Conservation (phyloP, 2,888 invertebrate species). For the Lamellibrachia satsuma region DNA sequence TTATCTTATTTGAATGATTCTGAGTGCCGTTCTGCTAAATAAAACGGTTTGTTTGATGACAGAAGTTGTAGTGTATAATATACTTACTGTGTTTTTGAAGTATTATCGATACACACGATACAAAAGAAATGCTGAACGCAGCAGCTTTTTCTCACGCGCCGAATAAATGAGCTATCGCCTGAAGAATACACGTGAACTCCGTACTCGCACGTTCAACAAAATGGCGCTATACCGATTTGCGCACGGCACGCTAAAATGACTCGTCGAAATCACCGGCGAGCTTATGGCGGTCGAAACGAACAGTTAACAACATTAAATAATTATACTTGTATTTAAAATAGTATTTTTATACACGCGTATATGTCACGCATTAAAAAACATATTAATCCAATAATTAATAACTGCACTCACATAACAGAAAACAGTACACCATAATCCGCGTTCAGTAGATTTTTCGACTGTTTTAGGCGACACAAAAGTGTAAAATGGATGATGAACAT, state of each 20-base stretch:
- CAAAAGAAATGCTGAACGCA: not conserved
- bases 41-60: not conserved
- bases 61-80: not conserved
- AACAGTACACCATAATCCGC: too few relatives aligned
- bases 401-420: too few relatives aligned
- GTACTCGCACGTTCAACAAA: slow-evolving; percentile 2
- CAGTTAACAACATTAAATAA: not conserved
- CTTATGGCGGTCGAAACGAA: not conserved
- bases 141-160: not conserved
- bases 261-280: not conserved
- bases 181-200: not conserved
- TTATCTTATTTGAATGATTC: not conserved
- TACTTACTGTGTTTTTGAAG: not conserved
- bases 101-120: not conserved
- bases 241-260: slow-evolving; percentile 4
- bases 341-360: too few relatives aligned
- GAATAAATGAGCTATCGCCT: not conserved
- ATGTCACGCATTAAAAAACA: too few relatives aligned
- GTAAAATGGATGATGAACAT: too few relatives aligned
- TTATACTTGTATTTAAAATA: not conserved
- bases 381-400: too few relatives aligned
- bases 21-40: not conserved
- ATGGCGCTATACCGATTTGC: slow-evolving; percentile 1
- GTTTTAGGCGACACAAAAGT: too few relatives aligned
- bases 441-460: too few relatives aligned